Conservation (phyloP, 2,797 vertebrate species). For the Nannoperca obscura region DNA sequence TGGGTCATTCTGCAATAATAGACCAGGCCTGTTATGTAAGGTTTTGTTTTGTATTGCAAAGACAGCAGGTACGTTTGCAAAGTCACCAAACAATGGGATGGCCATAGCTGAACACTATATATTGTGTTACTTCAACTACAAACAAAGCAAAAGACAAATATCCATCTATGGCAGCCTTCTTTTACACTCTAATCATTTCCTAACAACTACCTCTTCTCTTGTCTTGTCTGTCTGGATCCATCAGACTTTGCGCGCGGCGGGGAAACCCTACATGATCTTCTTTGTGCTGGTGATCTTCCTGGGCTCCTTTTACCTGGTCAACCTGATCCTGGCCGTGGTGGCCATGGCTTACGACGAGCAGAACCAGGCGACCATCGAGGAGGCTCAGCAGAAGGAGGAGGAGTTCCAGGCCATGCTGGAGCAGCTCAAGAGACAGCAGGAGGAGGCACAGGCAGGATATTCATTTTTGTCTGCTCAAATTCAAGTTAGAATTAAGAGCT, state of each 20-base stretch:
- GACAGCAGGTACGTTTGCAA: slow-evolving; percentile 22
- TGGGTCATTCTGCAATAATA: slow-evolving; percentile 13
- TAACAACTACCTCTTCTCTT: neutral
- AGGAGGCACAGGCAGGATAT: slow-evolving; percentile 93
- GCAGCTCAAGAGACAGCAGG: slow-evolving; percentile 96
- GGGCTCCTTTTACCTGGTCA: slow-evolving; percentile 98
- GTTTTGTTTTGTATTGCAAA: slow-evolving; percentile 16
- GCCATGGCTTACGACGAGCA: slow-evolving; percentile 99
- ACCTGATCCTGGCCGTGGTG: slow-evolving; percentile 96
- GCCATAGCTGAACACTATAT: neutral
- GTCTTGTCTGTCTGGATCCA: neutral
- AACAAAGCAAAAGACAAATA: neutral
- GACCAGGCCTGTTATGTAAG: slow-evolving; percentile 26
- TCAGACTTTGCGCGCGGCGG: slow-evolving; percentile 95
- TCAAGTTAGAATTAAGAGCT: neutral
- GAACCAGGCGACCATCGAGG: slow-evolving; percentile 96
- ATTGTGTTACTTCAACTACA: neutral
- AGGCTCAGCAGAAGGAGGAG: slow-evolving; percentile 95
- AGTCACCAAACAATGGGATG: slow-evolving; percentile 31
- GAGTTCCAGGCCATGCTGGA: slow-evolving; percentile 98
- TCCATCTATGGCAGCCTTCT: neutral
- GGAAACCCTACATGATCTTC: slow-evolving; percentile 99
- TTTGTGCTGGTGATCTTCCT: slow-evolving; percentile 98
- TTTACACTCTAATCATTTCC: neutral
- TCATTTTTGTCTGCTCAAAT: neutral